phyloP scores from a whole-genome alignment of 2,888 invertebrate species.

The Apotomis betuletana region DNA sequence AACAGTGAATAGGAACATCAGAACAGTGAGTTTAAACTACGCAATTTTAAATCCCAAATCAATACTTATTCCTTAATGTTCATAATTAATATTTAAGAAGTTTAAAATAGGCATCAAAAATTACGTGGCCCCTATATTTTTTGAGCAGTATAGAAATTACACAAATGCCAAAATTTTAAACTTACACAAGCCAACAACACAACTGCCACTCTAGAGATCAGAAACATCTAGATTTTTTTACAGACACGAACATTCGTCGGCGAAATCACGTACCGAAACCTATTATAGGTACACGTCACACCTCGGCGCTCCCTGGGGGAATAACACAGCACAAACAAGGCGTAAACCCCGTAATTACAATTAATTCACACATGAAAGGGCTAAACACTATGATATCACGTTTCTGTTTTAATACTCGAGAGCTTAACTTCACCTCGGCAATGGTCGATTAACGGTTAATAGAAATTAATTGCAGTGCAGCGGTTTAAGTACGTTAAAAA shows the following conservation, averaged over 20 bases:
- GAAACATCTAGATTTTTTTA: constrained; percentile 11
- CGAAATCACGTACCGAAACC: constrained; percentile 36
- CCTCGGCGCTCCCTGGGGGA: constrained; percentile 26
- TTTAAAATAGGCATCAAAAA: too few relatives aligned
- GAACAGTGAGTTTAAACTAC: too few relatives aligned
- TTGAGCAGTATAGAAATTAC: not conserved
- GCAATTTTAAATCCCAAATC: too few relatives aligned
- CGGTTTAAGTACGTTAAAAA: not conserved
- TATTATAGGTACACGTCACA: constrained; percentile 33
- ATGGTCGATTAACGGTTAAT: constrained; percentile 32
- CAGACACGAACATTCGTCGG: constrained; percentile 6
- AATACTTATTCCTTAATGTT: too few relatives aligned
- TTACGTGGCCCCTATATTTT: too few relatives aligned
- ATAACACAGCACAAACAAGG: constrained; percentile 38
- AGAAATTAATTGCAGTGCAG: constrained; percentile 16
- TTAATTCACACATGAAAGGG: constrained; percentile 39
- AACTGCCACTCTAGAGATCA: not conserved
- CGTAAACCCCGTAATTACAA: constrained; percentile 37
- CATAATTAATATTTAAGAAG: too few relatives aligned
- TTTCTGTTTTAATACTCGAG: constrained; percentile 28
- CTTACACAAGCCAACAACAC: not conserved
- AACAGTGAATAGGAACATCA: too few relatives aligned
- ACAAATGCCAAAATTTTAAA: not conserved
- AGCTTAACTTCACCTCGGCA: constrained; percentile 16
- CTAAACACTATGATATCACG: constrained; percentile 35